Evolutionary conservation across 2,113 vertebrate genomes (phyloP), one percentile per base, ranked within the genome.

Genomic region (Atractosteus spatula): DNA sequence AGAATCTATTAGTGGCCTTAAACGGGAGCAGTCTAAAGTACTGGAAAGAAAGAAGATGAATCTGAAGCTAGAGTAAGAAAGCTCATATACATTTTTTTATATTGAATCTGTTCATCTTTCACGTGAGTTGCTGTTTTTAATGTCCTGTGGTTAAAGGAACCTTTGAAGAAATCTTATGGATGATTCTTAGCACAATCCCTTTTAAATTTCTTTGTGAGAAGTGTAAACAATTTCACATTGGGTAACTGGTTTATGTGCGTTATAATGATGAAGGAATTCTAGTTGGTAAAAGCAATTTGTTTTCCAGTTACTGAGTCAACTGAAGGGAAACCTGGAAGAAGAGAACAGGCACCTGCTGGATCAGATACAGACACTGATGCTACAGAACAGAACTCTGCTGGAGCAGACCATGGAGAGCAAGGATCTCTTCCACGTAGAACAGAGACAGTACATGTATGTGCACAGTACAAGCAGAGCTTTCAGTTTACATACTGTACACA

Each of bases 371-470:
- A 98, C 96, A 57, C 87, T 99, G 87, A 98, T 98, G 96, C 90
- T 97, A 8, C 97, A 98, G 82, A 99, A 99, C 79, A 96, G 94
- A 84, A 97, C 96, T 0, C 84, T 99, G 56, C 88, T 99, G 88
- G 97, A 99, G 79, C 97, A 99, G 84, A 99, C 96, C 74, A 98
- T 98, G 96, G 97, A 99, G 89, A 98, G 97, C 95, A 99, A 99
- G 83, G 97, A 99, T 88, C 93, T 99, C 76, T 99, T 96, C 86
- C 95, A 98, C 11, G 96, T 98, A 3, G 97, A 98, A 79, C 97
- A 99, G 89, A 94, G 97, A 86, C 97, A 98, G 75, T 99, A 99
- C 88, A 98, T 98, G 97, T 98, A 87, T 71, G 93, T 92, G 55
- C 43, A 16, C 17, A 62, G 74, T 71, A 63, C 68, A 69, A 68